Base-by-base conservation (phyloP, 2,797 vertebrate species). In the Coendou prehensilis region DNA sequence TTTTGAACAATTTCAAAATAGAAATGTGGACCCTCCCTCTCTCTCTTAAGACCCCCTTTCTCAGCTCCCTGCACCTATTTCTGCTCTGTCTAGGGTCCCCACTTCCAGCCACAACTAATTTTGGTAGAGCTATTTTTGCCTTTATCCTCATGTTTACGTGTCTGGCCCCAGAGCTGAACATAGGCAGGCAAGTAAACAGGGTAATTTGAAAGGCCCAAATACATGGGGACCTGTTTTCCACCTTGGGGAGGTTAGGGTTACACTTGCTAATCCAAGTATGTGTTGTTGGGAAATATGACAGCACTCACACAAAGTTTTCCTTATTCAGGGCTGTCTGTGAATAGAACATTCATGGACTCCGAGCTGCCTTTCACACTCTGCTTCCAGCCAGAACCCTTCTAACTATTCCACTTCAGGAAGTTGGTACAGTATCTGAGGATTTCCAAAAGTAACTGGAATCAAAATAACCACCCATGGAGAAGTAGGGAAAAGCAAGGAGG, bases 261-360 rank as follows among this genome's bases (percentile, higher is more conserved):
- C 84, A 7, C 33, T 41, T 71, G 57, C 50, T 94, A 79, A 92
- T 67, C 52, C 78, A 56, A 79, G n/a, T 30, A 9, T 2, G 57
- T 22, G 20, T 80, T 80, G 14, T 2, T 95, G 87, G 91, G 78
- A 93, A 96, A 87, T 22, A 37, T 1, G 47, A 93, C n/a, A 85
- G n/a, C 52, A 26, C 61, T 54, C 80, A 41, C 63, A 96, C 89
- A 83, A 89, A 67, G 93, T 67, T 87, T 76, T 88, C 85, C 87
- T 97, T 95, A 75, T 87, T 71, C 52, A 0, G 30, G 52, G n/a
- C 50, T 86, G 18, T 94, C 56, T 59, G 73, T 26, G 84, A 80
- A 83, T 75, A 96, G 91, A 89, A 69, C 26, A 2, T 3, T 0
- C 76, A 75, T 14, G 41, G 93, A 91, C 33, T 30, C 47, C n/a